Evolutionary conservation across 2,888 invertebrate genomes (phyloP), one percentile per base, ranked within the genome.

Genomic region (Idaea dimidiata): DNA sequence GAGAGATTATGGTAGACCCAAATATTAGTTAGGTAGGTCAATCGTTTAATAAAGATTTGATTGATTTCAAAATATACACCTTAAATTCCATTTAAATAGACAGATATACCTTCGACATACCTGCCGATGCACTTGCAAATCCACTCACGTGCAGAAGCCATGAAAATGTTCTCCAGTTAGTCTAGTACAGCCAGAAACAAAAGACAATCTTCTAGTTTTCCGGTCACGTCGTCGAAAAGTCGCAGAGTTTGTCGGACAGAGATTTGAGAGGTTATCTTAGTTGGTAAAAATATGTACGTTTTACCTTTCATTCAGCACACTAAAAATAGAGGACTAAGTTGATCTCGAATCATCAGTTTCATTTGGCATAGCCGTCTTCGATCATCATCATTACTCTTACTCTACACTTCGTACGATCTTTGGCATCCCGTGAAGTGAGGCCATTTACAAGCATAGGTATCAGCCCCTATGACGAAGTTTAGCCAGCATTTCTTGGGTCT

Each of bases 171-270:
- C 61, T 62, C 65, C 65, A 64, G 63, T 43, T 43, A 43, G 43
- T 43, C 8, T 66, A 24, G 60, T 62, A 65, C 68, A 62, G 60
- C 64, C 66, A 64, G 66, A 72, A 69, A 72, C 72, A 70, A 70
- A 63, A 69, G 68, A 70, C 68, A 64, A 65, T 66, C 62, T 57
- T 53, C 57, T 58, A 18, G 54, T 58, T 16, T 54, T 71, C 70
- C 70, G 70, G 70, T 71, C 54, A 59, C 14, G 60, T 60, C 62
- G 62, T 60, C 69, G 64, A 66, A 67, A 65, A 68, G 67, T 72
- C 67, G 66, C 64, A 59, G 61, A 70, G 68, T 70, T 72, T 67
- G 70, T 65, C 60, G 64, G 56, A 64, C 66, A 65, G 62, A 69
- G 69, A 72, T 72, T 71, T 66, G 63, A 68, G 55, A 63, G 60